These are phyloP conservation scores for Rhopalosiphum padi DNA, from an alignment of 1,140 invertebrate species.

Conservation along the genomic window DNA sequence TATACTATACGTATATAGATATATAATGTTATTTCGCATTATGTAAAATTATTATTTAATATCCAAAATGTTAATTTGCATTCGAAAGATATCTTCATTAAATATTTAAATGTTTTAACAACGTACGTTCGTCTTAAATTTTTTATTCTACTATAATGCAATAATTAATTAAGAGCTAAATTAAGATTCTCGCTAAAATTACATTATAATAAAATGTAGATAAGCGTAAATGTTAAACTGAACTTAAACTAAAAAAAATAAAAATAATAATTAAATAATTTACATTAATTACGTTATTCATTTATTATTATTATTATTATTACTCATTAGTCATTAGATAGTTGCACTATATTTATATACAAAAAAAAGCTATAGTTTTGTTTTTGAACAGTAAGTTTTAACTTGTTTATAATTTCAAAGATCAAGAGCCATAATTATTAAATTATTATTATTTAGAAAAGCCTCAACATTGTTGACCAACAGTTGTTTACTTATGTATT, in stretches of 20 bases:
- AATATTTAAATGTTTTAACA: background rate
- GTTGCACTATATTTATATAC: background rate
- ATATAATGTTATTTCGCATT: background rate
- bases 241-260: background rate
- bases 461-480: background rate
- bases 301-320: background rate
- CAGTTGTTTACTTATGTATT: background rate
- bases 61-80: background rate
- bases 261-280: background rate
- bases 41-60: background rate
- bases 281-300: background rate
- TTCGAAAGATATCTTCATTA: background rate
- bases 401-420: background rate
- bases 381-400: background rate
- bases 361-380: background rate
- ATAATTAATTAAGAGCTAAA: background rate
- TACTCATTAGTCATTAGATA: background rate
- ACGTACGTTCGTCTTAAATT: background rate
- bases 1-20: background rate
- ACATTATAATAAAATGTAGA: background rate
- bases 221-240: background rate
- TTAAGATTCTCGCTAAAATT: background rate
- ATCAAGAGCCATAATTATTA: background rate
- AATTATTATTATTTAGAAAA: background rate
- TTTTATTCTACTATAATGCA: background rate